Conservation (phyloP, 2,888 invertebrate genomes). For the Gerosis bhagava region DNA sequence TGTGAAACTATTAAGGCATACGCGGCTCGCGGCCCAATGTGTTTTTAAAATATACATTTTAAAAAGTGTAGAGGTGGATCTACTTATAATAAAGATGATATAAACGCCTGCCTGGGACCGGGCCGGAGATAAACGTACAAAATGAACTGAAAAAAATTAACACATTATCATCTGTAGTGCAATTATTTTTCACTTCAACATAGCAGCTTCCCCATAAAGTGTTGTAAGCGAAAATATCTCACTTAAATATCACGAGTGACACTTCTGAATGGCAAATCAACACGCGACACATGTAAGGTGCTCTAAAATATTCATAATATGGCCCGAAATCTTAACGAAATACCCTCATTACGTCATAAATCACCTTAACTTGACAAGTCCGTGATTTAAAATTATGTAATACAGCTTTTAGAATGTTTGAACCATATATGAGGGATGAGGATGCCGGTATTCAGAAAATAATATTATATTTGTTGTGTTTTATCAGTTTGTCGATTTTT, state of each 20-base stretch:
- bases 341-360: background rate
- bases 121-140: constrained; percentile 59
- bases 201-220: constrained; percentile 11
- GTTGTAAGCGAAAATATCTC: constrained; percentile 1
- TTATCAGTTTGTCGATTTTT: too few relatives aligned
- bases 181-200: constrained; percentile 32
- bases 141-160: constrained; percentile 45
- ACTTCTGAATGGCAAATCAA: background rate
- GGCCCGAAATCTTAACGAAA: constrained; percentile 7
- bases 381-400: too few relatives aligned
- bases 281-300: background rate
- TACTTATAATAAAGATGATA: constrained; percentile 52
- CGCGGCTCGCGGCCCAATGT: constrained; percentile 60
- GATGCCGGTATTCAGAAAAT: too few relatives aligned
- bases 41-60: constrained; percentile 58
- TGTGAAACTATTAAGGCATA: constrained; percentile 68
- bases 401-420: too few relatives aligned
- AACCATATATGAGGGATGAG: too few relatives aligned
- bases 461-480: too few relatives aligned
- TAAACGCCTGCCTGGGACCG: constrained; percentile 69
- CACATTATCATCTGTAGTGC: constrained; percentile 39
- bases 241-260: constrained; percentile 5
- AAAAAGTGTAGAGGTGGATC: constrained; percentile 56
- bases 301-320: too few relatives aligned
- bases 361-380: too few relatives aligned